These are phyloP conservation scores for Ridgeia piscesae DNA, from an alignment of 1,140 invertebrate genomes.

Conservation along the genomic window DNA sequence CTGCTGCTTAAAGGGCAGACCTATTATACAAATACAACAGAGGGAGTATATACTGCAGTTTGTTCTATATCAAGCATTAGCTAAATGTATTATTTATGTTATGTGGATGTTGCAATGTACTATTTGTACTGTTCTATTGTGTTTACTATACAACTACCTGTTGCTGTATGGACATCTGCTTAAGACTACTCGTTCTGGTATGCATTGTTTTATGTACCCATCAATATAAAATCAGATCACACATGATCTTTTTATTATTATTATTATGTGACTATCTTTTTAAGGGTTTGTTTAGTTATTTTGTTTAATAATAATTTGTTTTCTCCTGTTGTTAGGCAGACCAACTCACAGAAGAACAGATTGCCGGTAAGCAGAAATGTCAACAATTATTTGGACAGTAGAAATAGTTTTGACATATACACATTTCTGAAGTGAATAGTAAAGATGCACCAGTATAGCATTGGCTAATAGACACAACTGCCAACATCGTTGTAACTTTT, in stretches of 20 bases:
- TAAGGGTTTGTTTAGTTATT: not conserved
- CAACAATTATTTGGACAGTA: not conserved
- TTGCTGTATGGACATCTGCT: too few relatives aligned
- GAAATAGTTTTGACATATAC: not conserved
- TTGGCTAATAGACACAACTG: not conserved
- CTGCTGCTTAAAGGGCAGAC: not conserved
- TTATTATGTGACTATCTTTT: too few relatives aligned
- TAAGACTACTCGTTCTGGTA: too few relatives aligned
- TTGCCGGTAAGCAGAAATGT: constrained; percentile 13
- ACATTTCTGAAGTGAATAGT: not conserved
- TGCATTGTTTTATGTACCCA: too few relatives aligned
- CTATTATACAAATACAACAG: not conserved
- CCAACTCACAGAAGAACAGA: constrained; percentile 23
- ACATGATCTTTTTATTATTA: too few relatives aligned
- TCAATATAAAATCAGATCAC: too few relatives aligned
- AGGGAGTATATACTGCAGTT: not conserved
- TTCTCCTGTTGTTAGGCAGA: constrained; percentile 10
- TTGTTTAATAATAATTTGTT: not conserved
- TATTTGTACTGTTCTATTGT: too few relatives aligned
- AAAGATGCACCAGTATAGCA: not conserved
- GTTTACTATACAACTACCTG: too few relatives aligned
- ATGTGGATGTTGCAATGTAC: too few relatives aligned
- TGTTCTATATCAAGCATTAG: not conserved
- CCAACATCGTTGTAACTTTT: not conserved
- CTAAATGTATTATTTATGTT: too few relatives aligned